Evolutionary conservation across 2,113 vertebrate genomes (phyloP).

Genomic region (Arizona elegans): DNA sequence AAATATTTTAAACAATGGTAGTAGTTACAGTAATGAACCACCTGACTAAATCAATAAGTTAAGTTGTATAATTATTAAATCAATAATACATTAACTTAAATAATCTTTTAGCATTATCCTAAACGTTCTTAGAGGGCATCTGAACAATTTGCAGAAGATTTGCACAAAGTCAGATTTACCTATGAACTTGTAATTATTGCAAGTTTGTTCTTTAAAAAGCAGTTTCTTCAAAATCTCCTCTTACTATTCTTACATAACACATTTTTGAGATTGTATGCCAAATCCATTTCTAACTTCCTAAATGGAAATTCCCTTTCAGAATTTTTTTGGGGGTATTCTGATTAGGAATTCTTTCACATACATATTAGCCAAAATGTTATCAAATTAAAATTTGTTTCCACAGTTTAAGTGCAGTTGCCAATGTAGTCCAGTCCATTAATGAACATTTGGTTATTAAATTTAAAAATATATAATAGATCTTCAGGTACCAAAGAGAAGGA

Average conservation of each 20-base stretch:
- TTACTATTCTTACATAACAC: neutral
- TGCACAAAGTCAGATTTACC: neutral
- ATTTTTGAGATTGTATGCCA: neutral
- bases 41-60: neutral
- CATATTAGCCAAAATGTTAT: neutral
- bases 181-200: neutral
- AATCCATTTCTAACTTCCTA: neutral
- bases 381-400: neutral
- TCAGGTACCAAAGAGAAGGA: neutral
- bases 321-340: neutral
- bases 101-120: neutral
- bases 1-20: neutral
- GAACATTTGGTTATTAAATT: neutral
- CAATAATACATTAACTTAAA: neutral
- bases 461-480: neutral
- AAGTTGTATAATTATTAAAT: neutral
- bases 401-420: neutral
- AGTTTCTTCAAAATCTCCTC: neutral
- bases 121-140: neutral
- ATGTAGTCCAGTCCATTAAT: neutral
- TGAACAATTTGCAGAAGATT: neutral
- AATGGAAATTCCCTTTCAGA: neutral
- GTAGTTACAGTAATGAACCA: neutral
- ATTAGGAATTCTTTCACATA: neutral
- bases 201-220: neutral